These are phyloP conservation scores for Oligia strigilis DNA, from an alignment of 2,888 invertebrate species.

Conservation along the genomic window DNA sequence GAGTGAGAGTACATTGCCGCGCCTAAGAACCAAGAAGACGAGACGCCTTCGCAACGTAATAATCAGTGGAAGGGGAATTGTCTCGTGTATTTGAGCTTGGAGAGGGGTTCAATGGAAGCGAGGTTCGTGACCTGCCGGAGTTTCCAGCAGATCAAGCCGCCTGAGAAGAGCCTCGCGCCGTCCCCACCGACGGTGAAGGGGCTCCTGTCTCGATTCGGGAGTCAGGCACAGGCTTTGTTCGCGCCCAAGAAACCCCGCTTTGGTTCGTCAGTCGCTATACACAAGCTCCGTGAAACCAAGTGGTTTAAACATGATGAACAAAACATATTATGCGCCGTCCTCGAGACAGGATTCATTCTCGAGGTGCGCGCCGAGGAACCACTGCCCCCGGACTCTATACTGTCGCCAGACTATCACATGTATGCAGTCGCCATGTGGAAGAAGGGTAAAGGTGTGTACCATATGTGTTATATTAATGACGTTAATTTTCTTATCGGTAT, in stretches of 20 bases:
- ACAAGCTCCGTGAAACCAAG: constrained; percentile 93
- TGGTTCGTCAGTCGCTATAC: constrained; percentile 93
- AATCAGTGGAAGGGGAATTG: constrained; percentile 82
- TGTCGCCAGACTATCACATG: constrained; percentile 90
- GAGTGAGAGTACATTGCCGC: constrained; percentile 85
- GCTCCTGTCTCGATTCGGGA: constrained; percentile 89
- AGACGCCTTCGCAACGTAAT: constrained; percentile 70
- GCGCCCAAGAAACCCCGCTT: constrained; percentile 89
- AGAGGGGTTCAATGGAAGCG: constrained; percentile 90
- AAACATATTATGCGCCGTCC: constrained; percentile 93
- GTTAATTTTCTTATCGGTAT: constrained; percentile 38
- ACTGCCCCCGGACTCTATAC: constrained; percentile 84
- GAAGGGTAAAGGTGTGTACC: constrained; percentile 92
- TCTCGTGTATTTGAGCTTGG: constrained; percentile 81
- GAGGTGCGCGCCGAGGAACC: constrained; percentile 91
- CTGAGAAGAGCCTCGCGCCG: constrained; percentile 89
- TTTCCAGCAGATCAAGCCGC: constrained; percentile 90
- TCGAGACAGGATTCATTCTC: constrained; percentile 93
- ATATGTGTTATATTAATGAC: constrained; percentile 25
- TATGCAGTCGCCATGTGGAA: constrained; percentile 94
- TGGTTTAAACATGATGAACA: constrained; percentile 94
- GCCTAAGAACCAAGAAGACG: constrained; percentile 67
- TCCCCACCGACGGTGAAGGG: constrained; percentile 88
- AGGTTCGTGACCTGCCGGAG: constrained; percentile 90
- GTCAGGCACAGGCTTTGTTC: constrained; percentile 89